These are phyloP conservation scores for Tyto alba DNA, from an alignment of 2,113 vertebrate genomes.

Conservation along the genomic window DNA sequence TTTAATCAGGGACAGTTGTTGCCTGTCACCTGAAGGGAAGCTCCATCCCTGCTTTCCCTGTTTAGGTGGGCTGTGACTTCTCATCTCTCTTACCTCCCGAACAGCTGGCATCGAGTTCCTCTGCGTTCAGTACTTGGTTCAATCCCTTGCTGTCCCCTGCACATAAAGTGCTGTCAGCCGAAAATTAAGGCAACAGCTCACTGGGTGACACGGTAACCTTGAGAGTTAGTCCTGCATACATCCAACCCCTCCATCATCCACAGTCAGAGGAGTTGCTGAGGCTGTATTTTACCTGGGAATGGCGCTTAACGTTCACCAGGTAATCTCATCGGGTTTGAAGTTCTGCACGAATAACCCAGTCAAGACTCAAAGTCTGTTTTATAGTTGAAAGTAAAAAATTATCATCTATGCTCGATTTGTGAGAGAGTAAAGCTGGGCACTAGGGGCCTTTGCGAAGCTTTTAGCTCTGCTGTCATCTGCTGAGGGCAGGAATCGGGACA, in stretches of 20 bases:
- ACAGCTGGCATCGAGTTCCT: not conserved
- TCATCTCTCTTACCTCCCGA: not conserved
- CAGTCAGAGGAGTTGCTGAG: not conserved
- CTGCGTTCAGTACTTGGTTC: fast-evolving
- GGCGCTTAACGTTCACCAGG: not conserved
- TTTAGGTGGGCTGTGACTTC: not conserved
- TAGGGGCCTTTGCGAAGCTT: not conserved
- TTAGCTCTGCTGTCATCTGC: not conserved
- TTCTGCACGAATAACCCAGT: not conserved
- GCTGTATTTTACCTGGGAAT: not conserved
- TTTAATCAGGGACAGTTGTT: not conserved
- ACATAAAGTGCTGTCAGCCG: fast-evolving
- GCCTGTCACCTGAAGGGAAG: not conserved
- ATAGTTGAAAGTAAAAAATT: not conserved
- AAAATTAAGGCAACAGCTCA: not conserved
- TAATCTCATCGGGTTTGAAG: not conserved
- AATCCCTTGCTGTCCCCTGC: not conserved
- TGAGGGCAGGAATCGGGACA: not conserved
- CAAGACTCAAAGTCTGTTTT: not conserved
- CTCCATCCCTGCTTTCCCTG: not conserved
- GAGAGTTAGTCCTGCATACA: not conserved
- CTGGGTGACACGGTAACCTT: not conserved
- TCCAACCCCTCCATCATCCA: not conserved
- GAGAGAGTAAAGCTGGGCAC: not conserved
- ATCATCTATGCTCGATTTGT: fast-evolving